Evolutionary conservation across 2,888 invertebrate genomes (phyloP).

Genomic region (Drosophila cracens): DNA sequence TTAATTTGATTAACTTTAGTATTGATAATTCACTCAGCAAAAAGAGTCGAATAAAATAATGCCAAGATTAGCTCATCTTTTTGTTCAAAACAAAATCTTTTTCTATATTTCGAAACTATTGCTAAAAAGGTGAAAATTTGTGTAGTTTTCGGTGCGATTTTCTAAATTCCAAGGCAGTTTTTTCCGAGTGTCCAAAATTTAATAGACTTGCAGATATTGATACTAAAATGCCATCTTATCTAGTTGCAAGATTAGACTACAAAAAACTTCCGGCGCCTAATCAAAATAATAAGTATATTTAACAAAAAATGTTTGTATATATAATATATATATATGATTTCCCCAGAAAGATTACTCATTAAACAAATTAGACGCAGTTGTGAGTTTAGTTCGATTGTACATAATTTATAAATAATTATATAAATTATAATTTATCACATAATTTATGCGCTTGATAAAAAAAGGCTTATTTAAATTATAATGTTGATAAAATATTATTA

Average conservation of each 20-base stretch:
- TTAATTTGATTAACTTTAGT: background rate
- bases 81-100: background rate
- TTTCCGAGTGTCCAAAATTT: background rate
- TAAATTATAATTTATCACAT: background rate
- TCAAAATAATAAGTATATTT: background rate
- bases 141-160: accelerated
- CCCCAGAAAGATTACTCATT: background rate
- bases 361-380: background rate
- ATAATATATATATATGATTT: background rate
- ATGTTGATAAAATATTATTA: background rate
- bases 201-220: background rate
- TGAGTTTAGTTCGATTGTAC: background rate
- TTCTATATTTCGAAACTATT: background rate
- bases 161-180: background rate
- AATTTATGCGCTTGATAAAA: background rate
- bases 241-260: background rate
- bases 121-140: background rate
- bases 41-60: background rate
- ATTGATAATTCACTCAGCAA: background rate
- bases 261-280: background rate
- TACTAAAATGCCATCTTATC: background rate
- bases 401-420: too few relatives aligned
- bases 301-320: background rate
- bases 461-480: background rate
- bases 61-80: background rate